Base-by-base conservation (phyloP, 2,113 vertebrate species). In the Sapajus apella region DNA sequence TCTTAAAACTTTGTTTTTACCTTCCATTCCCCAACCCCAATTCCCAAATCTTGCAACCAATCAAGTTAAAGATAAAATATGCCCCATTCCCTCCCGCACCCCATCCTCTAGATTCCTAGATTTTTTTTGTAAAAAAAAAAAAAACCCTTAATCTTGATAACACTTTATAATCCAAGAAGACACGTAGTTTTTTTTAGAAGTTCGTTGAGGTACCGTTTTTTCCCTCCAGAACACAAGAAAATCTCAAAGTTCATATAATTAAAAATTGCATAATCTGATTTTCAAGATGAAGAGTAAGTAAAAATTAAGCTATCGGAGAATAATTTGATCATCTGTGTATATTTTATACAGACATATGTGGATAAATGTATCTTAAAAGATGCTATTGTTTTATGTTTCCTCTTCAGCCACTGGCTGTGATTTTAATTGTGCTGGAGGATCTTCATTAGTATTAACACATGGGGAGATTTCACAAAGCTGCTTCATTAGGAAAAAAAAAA, bases 371-470 rank as follows among this genome's bases (percentile, higher is more conserved):
- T 97, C 97, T 94, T 97, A 98, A 98, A 98, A 98, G 98, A 98
- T 98, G 97, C 97, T 97, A 98, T 99, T 99, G 98, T 99, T 98
- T 98, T 99, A 98, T 98, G 98, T 99, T 99, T 99, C 98, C 98
- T 98, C 94, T 98, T 98, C 98, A 98, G 98, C 97, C 97, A 98
- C 98, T 99, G 99, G 98, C 98, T 98, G 98, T 94, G 98, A 99
- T 99, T 98, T 99, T 99, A 99, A 99, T 99, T 99, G 99, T 99
- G 98, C 99, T 99, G 99, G 99, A 99, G 99, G 99, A 99, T 99
- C 99, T 99, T 99, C 99, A 99, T 99, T 99, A 99, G 99, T 99
- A 98, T 99, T 99, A 99, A 98, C 98, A 99, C 99, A 99, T 99
- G 99, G 98, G 97, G 98, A 98, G 98, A 98, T 98, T 98, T 99